phyloP scores from a whole-genome alignment of 2,888 invertebrate species.

The Nomada ferruginata region DNA sequence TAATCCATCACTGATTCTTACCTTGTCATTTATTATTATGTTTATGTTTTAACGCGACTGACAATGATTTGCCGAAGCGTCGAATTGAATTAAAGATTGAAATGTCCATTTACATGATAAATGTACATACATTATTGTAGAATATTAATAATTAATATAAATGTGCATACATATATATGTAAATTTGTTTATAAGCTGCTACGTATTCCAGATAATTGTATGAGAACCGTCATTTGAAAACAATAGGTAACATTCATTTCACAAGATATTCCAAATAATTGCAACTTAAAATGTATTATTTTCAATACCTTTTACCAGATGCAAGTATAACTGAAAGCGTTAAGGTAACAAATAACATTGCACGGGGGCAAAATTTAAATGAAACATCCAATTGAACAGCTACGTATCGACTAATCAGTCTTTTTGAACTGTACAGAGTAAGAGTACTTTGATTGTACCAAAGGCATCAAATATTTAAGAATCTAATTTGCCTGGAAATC shows the following conservation, averaged over 20 bases:
- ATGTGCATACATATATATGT: too few relatives aligned
- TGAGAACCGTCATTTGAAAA: too few relatives aligned
- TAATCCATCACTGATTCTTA: too few relatives aligned
- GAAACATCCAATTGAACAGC: background rate
- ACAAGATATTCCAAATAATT: background rate
- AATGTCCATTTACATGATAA: too few relatives aligned
- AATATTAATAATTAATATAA: too few relatives aligned
- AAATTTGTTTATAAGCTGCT: too few relatives aligned
- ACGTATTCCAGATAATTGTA: too few relatives aligned
- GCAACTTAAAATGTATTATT: background rate
- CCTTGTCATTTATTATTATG: too few relatives aligned
- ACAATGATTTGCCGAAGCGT: too few relatives aligned
- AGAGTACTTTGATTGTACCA: background rate
- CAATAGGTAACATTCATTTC: background rate
- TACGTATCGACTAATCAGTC: background rate
- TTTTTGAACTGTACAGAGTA: background rate
- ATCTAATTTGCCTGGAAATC: conserved; percentile 26
- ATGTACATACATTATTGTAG: too few relatives aligned
- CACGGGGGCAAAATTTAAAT: background rate
- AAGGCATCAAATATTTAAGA: conserved; percentile 33
- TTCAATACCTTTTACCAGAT: conserved; percentile 29
- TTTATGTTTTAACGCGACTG: too few relatives aligned
- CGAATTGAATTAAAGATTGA: too few relatives aligned
- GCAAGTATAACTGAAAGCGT: conserved; percentile 23
- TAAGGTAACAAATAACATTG: conserved; percentile 22